A percentile compares a stretch with the other conserved stretches of the same genome.
Evolutionary conservation across 2,113 vertebrate species (phyloP).

Genomic region (Marcusenius ussheri): DNA sequence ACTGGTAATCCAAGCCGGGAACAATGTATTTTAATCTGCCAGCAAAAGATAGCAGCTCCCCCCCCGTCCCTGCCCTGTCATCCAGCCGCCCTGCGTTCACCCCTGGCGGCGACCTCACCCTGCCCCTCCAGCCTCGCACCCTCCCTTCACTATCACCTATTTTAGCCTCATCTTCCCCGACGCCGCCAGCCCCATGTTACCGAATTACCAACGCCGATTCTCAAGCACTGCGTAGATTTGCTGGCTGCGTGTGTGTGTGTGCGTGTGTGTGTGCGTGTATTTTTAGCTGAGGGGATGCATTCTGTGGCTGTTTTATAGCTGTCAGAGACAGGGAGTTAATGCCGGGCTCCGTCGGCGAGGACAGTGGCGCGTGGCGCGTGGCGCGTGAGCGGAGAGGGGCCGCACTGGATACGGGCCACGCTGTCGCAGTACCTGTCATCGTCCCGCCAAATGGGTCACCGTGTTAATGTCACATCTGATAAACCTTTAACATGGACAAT

Average conservation of each 20-base stretch:
- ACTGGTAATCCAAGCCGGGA: constrained; percentile 31
- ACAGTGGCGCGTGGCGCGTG: not conserved
- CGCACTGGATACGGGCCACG: not conserved
- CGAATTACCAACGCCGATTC: not conserved
- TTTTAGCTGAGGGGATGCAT: not conserved
- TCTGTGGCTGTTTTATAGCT: not conserved
- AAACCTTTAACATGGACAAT: not conserved
- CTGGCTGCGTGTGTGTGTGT: not conserved
- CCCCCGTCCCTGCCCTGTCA: not conserved
- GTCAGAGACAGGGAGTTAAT: not conserved
- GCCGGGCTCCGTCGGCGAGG: not conserved
- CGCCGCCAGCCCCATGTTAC: not conserved
- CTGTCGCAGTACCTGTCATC: not conserved
- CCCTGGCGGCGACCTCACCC: not conserved
- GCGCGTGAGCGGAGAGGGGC: not conserved
- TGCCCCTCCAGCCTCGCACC: not conserved
- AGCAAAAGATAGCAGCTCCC: constrained; percentile 25
- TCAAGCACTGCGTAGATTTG: not conserved
- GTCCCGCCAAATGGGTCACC: not conserved
- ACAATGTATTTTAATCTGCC: constrained; percentile 37
- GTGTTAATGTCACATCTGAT: not conserved
- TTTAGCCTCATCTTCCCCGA: not conserved
- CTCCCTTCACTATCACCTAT: not conserved
- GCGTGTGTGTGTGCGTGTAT: not conserved
- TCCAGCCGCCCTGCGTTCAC: not conserved